A percentile compares a stretch with the other conserved stretches of the same genome.
phyloP scores from a whole-genome alignment of 2,113 vertebrate genomes.

The Otis tarda region DNA sequence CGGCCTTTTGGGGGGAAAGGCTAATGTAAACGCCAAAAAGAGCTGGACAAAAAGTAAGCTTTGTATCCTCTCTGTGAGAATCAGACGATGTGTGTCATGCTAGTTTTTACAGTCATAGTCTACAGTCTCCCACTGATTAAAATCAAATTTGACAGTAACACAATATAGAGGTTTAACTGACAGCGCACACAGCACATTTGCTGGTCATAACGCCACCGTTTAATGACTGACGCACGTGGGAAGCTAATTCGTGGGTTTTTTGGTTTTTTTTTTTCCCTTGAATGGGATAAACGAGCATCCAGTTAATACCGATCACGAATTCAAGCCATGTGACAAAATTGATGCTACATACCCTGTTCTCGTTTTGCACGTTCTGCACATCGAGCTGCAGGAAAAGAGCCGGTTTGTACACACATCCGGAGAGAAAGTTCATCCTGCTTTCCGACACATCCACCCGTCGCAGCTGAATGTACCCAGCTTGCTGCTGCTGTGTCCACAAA shows the following conservation, averaged over 20 bases:
- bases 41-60: slow-evolving; percentile 59
- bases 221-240: slow-evolving; percentile 65
- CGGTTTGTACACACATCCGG: slow-evolving; percentile 70
- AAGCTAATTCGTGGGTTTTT: slow-evolving; percentile 61
- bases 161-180: slow-evolving; percentile 62
- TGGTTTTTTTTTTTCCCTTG: slow-evolving; percentile 8
- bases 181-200: slow-evolving; percentile 68
- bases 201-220: slow-evolving; percentile 51
- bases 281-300: slow-evolving; percentile 73
- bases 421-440: slow-evolving; percentile 54
- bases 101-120: slow-evolving; percentile 76
- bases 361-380: slow-evolving; percentile 74
- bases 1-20: neutral
- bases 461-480: slow-evolving; percentile 48
- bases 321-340: slow-evolving; percentile 56
- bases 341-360: slow-evolving; percentile 75
- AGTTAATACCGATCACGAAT: slow-evolving; percentile 55
- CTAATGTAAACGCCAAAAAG: slow-evolving; percentile 44
- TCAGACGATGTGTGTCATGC: slow-evolving; percentile 70
- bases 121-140: slow-evolving; percentile 67
- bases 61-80: slow-evolving; percentile 71
- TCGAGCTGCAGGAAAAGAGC: slow-evolving; percentile 68
- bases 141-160: slow-evolving; percentile 62
- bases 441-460: slow-evolving; percentile 35
- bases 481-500: slow-evolving; percentile 57